Percentiles rank a stretch among this genome's conserved stretches.
Evolutionary conservation across 2,797 vertebrate species (phyloP).

Genomic region (Nothura maculosa): DNA sequence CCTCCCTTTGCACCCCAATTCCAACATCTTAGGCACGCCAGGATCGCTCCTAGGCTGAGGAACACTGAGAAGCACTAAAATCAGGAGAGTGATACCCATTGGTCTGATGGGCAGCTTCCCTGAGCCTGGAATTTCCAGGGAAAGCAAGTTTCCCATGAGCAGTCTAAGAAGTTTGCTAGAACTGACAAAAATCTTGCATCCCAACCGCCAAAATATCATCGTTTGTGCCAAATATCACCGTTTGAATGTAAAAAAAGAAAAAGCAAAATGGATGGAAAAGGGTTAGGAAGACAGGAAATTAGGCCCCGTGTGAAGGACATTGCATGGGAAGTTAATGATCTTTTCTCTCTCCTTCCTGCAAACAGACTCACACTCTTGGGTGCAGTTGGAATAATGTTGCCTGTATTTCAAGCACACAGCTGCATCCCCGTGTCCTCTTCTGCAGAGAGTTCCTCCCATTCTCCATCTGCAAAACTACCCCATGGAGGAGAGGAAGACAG

Average conservation of each 20-base stretch:
- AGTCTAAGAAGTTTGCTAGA: neutral
- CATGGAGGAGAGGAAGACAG: fast-evolving
- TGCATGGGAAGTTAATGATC: conserved; percentile 82
- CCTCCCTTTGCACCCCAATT: neutral
- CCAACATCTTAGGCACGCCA: neutral
- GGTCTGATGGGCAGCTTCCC: too few species aligned
- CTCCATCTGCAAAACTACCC: conserved; percentile 42
- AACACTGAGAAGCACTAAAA: neutral
- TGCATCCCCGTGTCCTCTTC: conserved; percentile 35
- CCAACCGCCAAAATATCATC: conserved; percentile 6
- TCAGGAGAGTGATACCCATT: neutral
- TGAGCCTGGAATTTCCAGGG: neutral
- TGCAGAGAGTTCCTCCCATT: conserved; percentile 41
- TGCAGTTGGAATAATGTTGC: conserved; percentile 73
- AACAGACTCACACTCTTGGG: conserved; percentile 80
- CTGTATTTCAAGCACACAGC: conserved; percentile 61
- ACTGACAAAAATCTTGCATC: neutral
- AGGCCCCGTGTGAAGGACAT: conserved; percentile 47
- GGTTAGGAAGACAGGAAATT: conserved; percentile 66
- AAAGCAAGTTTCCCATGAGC: fast-evolving
- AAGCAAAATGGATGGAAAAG: conserved; percentile 8
- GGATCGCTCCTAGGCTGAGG: neutral
- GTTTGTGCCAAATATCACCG: neutral
- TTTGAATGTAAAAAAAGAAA: neutral
- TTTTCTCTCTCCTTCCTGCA: conserved; percentile 78